phyloP scores from a whole-genome alignment of 2,797 vertebrate species.

The Periophthalmus magnuspinnatus region DNA sequence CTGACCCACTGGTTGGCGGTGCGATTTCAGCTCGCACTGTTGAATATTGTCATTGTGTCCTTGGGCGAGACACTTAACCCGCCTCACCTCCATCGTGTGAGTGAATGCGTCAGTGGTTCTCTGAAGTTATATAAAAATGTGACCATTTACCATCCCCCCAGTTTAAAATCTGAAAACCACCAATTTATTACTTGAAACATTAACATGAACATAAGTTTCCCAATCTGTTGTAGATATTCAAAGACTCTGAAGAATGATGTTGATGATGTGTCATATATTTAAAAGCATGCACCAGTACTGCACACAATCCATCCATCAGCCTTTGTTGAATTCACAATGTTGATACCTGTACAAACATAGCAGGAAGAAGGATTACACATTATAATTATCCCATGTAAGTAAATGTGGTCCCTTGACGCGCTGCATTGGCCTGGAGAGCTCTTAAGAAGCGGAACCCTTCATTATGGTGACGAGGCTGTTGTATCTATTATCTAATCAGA shows the following conservation, averaged over 20 bases:
- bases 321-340: neutral
- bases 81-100: too few relatives aligned
- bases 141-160: too few relatives aligned
- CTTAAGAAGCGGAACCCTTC: neutral
- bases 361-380: neutral
- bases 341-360: neutral
- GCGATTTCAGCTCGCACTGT: too few relatives aligned
- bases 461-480: conserved; percentile 10
- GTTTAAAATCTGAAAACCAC: too few relatives aligned
- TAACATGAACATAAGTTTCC: neutral
- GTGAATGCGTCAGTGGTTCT: too few relatives aligned
- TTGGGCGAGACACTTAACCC: too few relatives aligned
- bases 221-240: neutral
- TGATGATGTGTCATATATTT: too few relatives aligned
- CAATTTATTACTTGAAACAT: neutral
- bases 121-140: too few relatives aligned
- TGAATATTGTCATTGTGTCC: too few relatives aligned
- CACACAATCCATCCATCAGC: neutral
- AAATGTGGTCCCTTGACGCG: neutral
- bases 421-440: conserved; percentile 8
- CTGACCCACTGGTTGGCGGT: too few relatives aligned
- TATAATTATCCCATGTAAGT: conserved; percentile 1
- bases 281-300: neutral
- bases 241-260: neutral
- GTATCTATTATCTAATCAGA: conserved; percentile 24